phyloP scores from a whole-genome alignment of 2,113 vertebrate genomes.

The Grammomys surdaster region DNA sequence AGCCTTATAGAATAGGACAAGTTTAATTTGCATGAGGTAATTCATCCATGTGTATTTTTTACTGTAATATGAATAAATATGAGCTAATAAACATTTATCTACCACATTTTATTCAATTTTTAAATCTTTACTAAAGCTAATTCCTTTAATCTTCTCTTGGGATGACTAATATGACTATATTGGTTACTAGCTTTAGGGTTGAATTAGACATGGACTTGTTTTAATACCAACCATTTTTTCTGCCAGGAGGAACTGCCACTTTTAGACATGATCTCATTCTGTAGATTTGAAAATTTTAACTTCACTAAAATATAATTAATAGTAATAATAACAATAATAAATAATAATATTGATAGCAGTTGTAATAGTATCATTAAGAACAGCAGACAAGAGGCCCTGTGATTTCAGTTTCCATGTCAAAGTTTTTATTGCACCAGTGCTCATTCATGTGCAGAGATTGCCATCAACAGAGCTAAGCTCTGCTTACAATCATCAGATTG shows the following conservation, averaged over 20 bases:
- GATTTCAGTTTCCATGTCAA: not conserved
- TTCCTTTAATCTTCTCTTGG: not conserved
- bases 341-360: not conserved
- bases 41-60: not conserved
- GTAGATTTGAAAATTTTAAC: not conserved
- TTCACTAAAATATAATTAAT: not conserved
- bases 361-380: not conserved
- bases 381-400: not conserved
- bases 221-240: constrained; percentile 41
- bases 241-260: not conserved
- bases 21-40: not conserved
- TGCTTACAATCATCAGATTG: not conserved
- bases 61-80: not conserved
- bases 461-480: not conserved
- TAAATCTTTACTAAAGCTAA: not conserved
- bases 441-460: not conserved
- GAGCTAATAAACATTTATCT: not conserved
- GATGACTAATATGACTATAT: not conserved
- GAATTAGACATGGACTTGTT: not conserved
- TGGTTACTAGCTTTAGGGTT: not conserved
- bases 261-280: not conserved
- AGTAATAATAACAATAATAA: not conserved
- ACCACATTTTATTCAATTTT: not conserved
- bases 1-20: not conserved
- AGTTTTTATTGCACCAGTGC: not conserved